A percentile compares a stretch with the other conserved stretches of the same genome.
These are phyloP conservation scores for Ficedula albicollis DNA, from an alignment of 2,797 vertebrate species.

Conservation along the genomic window DNA sequence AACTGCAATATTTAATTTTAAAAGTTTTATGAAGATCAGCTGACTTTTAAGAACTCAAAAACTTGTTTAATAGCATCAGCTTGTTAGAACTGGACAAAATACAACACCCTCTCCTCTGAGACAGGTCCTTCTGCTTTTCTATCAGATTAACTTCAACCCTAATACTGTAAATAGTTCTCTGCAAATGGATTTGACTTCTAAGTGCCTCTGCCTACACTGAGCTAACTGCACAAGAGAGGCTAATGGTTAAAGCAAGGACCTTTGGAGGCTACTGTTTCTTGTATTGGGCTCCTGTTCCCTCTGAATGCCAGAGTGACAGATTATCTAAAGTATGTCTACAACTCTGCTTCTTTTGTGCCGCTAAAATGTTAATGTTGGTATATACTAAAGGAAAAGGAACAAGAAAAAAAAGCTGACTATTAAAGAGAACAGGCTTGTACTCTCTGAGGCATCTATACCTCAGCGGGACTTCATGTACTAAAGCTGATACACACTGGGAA, in stretches of 20 bases:
- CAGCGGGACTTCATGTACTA: constrained; percentile 62
- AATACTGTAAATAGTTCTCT: not conserved
- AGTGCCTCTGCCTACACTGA: not conserved
- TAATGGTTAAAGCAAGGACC: not conserved
- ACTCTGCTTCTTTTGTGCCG: constrained; percentile 36
- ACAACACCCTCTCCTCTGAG: not conserved
- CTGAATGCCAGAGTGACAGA: constrained; percentile 26
- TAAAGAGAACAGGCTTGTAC: constrained; percentile 43
- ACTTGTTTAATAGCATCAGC: not conserved
- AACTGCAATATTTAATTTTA: not conserved
- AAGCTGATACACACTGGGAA: constrained; percentile 56
- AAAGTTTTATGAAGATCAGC: not conserved
- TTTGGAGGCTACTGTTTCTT: not conserved
- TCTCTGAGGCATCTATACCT: constrained; percentile 52
- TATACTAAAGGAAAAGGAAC: constrained; percentile 26
- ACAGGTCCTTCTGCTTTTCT: not conserved
- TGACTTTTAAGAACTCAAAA: not conserved
- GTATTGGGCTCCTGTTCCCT: not conserved
- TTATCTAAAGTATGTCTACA: constrained; percentile 28
- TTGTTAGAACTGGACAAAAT: not conserved
- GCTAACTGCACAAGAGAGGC: not conserved
- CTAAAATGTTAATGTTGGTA: constrained; percentile 53
- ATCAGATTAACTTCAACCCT: not conserved
- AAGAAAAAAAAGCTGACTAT: constrained; percentile 23
- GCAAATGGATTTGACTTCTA: not conserved